Base-by-base conservation (phyloP, 2,113 vertebrate species). In the Saccopteryx leptura region DNA sequence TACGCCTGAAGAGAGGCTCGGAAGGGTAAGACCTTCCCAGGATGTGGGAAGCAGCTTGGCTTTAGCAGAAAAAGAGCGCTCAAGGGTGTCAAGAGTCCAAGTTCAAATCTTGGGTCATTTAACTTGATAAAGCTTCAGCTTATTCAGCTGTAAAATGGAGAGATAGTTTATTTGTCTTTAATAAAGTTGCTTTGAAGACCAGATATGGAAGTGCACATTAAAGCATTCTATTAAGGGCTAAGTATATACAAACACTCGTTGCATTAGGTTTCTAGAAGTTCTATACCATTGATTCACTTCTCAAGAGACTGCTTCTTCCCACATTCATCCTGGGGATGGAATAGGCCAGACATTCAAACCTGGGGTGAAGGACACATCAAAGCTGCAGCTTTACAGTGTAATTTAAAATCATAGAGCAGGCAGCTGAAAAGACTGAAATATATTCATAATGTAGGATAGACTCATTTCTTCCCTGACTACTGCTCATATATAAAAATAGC, bases 401-500 rank as follows among this genome's bases (percentile, higher is more conserved):
- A 84, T 94, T 84, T 71, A 90, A 88, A 82, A 56, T 56, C 82
- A 74, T 46, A 90, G 52, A 79, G 33, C 48, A 88, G 33, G 39
- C 68, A 69, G 58, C 28, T 7, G 54, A 78, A 93, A 93, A 75
- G 21, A 69, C 13, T 74, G 58, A 81, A 66, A 83, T 71, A 24
- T 84, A 50, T 79, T 90, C 50, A n/a, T 46, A 79, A 84, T 58
- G 12, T 33, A 75, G 19, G 6, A n/a, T 13, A 60, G 24, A 52
- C 52, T 72, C 80, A 1, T 78, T 83, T 74, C 26, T 80, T 80
- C 69, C 61, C 31, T 68, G 24, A 89, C 46, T 61, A 31, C 66
- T 66, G 23, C 58, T 60, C 2, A 31, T 17, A 13, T 48, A 33
- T 24, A 88, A 87, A 89, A 79, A 52, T 91, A 85, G 58, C 7